Conservation (phyloP, 23 tunicate genomes). For the Trididemnum miniatum region DNA sequence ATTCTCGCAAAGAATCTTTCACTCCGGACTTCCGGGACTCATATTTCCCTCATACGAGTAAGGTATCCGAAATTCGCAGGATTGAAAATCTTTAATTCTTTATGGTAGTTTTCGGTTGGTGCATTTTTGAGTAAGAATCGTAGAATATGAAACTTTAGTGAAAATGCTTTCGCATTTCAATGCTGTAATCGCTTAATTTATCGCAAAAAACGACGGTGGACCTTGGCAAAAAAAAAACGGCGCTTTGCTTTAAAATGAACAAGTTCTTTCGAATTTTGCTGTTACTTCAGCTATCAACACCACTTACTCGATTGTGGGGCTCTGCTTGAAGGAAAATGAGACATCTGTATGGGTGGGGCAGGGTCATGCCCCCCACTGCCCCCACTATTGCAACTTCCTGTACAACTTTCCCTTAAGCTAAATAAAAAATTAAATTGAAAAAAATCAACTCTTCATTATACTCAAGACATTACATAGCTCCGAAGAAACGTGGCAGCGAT, state of each 20-base stretch:
- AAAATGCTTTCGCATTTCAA: too few relatives aligned
- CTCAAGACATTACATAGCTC: neutral
- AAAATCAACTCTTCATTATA: neutral
- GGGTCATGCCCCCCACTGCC: slow-evolving; percentile 70
- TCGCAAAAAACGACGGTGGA: too few relatives aligned
- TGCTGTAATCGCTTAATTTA: too few relatives aligned
- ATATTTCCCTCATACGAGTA: neutral
- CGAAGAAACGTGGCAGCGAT: neutral
- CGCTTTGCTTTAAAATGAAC: neutral
- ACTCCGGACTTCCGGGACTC: neutral
- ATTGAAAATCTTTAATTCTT: too few relatives aligned
- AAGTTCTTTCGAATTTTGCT: neutral
- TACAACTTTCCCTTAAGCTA: slow-evolving; percentile 74
- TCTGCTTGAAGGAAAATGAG: neutral
- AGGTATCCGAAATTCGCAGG: too few relatives aligned
- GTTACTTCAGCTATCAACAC: neutral
- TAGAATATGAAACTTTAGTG: too few relatives aligned
- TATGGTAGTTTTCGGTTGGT: too few relatives aligned
- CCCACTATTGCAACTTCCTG: slow-evolving; percentile 92
- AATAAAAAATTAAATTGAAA: neutral
- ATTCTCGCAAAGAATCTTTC: too few relatives aligned
- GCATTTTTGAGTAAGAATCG: too few relatives aligned
- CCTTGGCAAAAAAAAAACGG: too few relatives aligned
- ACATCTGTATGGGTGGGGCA: slow-evolving; percentile 1
- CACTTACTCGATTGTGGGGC: neutral